Evolutionary conservation across 2,113 vertebrate genomes (phyloP).

Genomic region (Hyla sarda): DNA sequence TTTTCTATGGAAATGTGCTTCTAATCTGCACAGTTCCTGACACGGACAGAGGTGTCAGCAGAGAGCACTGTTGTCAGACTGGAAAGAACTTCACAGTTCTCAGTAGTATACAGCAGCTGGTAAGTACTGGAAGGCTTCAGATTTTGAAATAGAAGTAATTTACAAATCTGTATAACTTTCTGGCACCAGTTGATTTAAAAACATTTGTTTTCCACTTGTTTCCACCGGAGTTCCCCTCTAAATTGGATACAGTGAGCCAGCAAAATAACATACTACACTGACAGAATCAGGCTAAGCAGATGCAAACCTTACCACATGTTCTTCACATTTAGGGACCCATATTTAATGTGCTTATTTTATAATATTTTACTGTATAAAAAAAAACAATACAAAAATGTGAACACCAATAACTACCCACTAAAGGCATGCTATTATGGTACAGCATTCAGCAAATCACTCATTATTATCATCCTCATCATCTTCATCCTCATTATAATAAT

Average conservation of each 20-base stretch:
- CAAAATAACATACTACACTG: background rate
- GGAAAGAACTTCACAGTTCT: too few species aligned
- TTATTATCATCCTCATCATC: background rate
- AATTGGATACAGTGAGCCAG: background rate
- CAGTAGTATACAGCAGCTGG: too few species aligned
- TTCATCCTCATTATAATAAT: background rate
- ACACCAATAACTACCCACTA: background rate
- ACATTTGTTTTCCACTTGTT: too few species aligned
- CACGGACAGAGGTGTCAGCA: too few species aligned
- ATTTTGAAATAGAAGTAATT: too few species aligned
- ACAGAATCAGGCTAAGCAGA: slow-evolving; percentile 37
- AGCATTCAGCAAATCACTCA: background rate
- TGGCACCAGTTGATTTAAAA: too few species aligned
- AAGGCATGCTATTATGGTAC: background rate
- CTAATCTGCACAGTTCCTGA: too few species aligned
- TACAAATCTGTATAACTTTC: too few species aligned
- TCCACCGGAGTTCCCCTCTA: too few species aligned
- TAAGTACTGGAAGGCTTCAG: too few species aligned
- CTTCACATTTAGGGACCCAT: background rate
- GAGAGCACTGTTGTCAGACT: too few species aligned
- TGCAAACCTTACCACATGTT: slow-evolving; percentile 11
- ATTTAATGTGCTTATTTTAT: background rate
- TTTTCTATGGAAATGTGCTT: too few species aligned
- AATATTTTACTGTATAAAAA: background rate
- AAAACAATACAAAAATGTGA: background rate